Percentiles rank a stretch among this genome's conserved stretches.
These are phyloP conservation scores for Andrena trimmerana DNA, from an alignment of 2,888 invertebrate species.

Conservation along the genomic window DNA sequence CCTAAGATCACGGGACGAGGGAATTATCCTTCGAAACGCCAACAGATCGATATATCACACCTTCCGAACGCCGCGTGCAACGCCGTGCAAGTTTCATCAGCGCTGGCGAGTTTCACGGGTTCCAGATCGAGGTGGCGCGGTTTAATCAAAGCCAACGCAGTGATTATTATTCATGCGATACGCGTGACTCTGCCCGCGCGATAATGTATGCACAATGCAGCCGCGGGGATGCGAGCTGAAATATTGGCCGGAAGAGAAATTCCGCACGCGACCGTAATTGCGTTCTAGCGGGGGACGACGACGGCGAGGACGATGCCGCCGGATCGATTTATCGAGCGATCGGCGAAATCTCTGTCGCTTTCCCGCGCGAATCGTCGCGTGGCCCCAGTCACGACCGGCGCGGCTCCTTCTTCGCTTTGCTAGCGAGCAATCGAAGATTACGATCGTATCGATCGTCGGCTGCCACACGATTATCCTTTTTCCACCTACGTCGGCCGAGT, in stretches of 20 bases:
- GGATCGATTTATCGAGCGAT: conserved; percentile 66
- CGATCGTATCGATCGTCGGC: conserved; percentile 49
- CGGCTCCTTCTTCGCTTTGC: conserved; percentile 40
- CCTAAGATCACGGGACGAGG: too few relatives aligned
- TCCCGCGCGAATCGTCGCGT: conserved; percentile 57
- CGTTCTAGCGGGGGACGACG: conserved; percentile 72
- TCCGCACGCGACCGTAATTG: conserved; percentile 76
- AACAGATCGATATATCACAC: neutral
- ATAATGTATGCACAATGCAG: conserved; percentile 53
- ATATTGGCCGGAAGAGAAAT: conserved; percentile 76
- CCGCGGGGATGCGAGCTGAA: conserved; percentile 55
- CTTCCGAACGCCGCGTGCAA: neutral
- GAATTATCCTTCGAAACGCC: too few relatives aligned
- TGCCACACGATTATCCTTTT: conserved; percentile 17
- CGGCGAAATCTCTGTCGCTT: conserved; percentile 68
- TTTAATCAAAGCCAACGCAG: conserved; percentile 61
- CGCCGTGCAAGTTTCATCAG: conserved; percentile 4
- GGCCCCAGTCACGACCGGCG: conserved; percentile 32
- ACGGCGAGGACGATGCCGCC: conserved; percentile 48
- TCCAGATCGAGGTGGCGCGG: conserved; percentile 27
- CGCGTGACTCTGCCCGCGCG: conserved; percentile 61
- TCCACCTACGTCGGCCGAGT: conserved; percentile 34
- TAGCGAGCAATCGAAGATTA: conserved; percentile 49
- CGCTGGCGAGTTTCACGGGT: neutral
- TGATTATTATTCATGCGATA: conserved; percentile 68